phyloP scores from a whole-genome alignment of 2,113 vertebrate species.

The Sclerurus mexicanus region DNA sequence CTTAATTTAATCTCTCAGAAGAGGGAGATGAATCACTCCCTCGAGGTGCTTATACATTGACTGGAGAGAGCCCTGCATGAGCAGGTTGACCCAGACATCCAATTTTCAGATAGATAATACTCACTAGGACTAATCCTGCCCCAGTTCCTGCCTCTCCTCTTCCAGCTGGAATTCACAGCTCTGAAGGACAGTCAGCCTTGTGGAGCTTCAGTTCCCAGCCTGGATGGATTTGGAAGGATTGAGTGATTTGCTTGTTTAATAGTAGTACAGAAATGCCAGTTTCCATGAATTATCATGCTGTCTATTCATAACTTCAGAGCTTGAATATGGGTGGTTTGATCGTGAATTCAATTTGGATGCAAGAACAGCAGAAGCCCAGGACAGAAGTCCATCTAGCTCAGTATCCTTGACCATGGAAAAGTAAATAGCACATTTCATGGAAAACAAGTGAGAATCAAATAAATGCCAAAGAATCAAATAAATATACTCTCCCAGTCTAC shows the following conservation, averaged over 20 bases:
- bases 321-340: background rate
- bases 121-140: background rate
- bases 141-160: background rate
- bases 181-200: rapidly evolving
- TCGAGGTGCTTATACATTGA: background rate
- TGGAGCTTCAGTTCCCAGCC: background rate
- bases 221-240: background rate
- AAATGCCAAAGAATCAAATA: background rate
- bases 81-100: background rate
- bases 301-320: background rate
- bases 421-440: background rate
- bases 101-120: background rate
- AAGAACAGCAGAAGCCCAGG: background rate
- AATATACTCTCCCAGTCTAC: background rate
- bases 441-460: background rate
- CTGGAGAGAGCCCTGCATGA: background rate
- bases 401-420: background rate
- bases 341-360: background rate
- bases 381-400: background rate
- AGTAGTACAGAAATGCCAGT: background rate
- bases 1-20: background rate
- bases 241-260: background rate
- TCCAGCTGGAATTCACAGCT: background rate
- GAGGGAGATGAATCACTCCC: background rate
- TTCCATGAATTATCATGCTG: background rate